Evolutionary conservation across 2,888 invertebrate genomes (phyloP).

Genomic region (Habroteleia sp.): DNA sequence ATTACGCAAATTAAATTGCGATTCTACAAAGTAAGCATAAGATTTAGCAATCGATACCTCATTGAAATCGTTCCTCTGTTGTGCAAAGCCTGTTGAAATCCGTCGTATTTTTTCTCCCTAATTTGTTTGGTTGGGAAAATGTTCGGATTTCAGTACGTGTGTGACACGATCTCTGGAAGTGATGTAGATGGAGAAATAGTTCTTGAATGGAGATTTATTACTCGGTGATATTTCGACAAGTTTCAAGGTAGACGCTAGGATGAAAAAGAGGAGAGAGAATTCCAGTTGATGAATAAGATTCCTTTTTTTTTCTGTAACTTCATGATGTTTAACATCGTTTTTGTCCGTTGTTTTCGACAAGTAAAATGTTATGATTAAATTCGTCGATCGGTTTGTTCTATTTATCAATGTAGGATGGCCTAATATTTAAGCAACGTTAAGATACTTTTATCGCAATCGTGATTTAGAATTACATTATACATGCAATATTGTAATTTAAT

Average conservation of each 20-base stretch:
- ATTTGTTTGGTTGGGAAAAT: constrained; percentile 48
- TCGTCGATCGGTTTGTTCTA: too few species aligned
- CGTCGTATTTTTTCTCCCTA: constrained; percentile 41
- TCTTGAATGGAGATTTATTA: constrained; percentile 37
- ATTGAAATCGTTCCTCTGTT: constrained; percentile 47
- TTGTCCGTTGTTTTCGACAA: constrained; percentile 1
- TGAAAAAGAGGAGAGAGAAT: constrained; percentile 19
- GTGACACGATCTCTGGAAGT: constrained; percentile 43
- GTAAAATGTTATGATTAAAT: constrained; percentile 6
- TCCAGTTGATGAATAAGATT: constrained; percentile 18
- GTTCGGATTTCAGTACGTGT: constrained; percentile 35
- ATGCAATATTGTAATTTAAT: too few species aligned
- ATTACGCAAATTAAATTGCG: constrained; percentile 59
- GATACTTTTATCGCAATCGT: too few species aligned
- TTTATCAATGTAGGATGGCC: too few species aligned
- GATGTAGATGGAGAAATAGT: constrained; percentile 35
- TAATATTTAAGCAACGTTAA: too few species aligned
- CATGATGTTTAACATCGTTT: constrained; percentile 4
- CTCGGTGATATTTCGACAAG: constrained; percentile 31
- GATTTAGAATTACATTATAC: too few species aligned
- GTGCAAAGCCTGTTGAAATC: constrained; percentile 55
- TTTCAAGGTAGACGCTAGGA: constrained; percentile 21
- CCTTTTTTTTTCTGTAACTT: constrained; percentile 10
- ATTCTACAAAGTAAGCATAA: constrained; percentile 40
- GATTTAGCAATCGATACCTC: constrained; percentile 56